Percentiles rank a stretch among this genome's conserved stretches.
phyloP scores from a whole-genome alignment of 2,888 invertebrate species.

The Megalurothrips usitatus region DNA sequence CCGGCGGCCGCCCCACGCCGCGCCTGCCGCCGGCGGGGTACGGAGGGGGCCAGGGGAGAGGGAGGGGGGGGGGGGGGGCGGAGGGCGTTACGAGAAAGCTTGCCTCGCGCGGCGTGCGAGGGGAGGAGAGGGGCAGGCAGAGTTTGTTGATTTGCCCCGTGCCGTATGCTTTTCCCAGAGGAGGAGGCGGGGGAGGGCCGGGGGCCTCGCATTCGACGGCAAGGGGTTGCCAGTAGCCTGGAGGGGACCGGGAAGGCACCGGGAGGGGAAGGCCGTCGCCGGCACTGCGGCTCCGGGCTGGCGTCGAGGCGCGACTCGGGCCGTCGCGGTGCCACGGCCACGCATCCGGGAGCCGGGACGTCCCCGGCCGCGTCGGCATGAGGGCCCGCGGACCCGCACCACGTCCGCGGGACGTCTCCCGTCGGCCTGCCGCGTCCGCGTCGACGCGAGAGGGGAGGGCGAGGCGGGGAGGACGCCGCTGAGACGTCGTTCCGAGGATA shows the following conservation, averaged over 20 bases:
- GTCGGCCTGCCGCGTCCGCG: not conserved
- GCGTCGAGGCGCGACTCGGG: not conserved
- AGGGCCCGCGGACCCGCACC: not conserved
- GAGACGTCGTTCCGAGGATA: not conserved
- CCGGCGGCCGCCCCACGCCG: not conserved
- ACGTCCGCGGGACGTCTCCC: not conserved
- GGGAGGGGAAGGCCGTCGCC: not conserved
- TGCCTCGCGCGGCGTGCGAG: not conserved
- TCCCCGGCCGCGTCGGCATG: not conserved
- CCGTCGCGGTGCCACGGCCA: not conserved
- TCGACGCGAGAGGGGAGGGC: not conserved
- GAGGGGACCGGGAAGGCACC: not conserved
- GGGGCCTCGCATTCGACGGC: not conserved
- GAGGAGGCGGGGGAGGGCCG: not conserved
- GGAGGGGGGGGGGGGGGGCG: not conserved
- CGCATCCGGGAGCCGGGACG: not conserved
- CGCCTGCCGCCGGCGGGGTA: not conserved
- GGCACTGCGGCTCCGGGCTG: not conserved
- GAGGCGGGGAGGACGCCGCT: not conserved
- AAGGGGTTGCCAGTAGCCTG: not conserved
- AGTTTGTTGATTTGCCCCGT: slow-evolving; percentile 10
- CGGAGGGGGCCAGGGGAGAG: not conserved
- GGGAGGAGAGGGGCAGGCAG: not conserved
- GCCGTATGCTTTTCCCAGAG: slow-evolving; percentile 3
- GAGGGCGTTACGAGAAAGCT: not conserved